Percentiles rank a stretch among this genome's conserved stretches.
phyloP scores from a whole-genome alignment of 1,140 invertebrate genomes.

The Aphelenchoides besseyi region DNA sequence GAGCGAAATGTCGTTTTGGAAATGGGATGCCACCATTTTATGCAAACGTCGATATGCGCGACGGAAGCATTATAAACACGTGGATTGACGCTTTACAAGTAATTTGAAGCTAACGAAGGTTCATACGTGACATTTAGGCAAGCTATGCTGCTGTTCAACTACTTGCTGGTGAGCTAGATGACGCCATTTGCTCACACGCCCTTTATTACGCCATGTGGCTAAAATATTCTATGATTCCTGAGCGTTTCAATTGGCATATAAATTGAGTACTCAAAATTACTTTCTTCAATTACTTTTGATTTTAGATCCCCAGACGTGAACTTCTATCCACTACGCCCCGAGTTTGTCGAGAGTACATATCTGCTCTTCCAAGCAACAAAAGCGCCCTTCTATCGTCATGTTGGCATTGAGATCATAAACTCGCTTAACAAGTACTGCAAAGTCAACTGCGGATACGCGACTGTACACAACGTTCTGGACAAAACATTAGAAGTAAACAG shows the following conservation, averaged over 20 bases:
- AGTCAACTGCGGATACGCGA: constrained; percentile 72
- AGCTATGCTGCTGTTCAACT: constrained; percentile 65
- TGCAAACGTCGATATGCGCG: constrained; percentile 73
- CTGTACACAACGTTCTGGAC: constrained; percentile 77
- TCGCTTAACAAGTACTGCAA: constrained; percentile 69
- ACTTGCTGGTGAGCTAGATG: constrained; percentile 72
- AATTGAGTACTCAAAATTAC: constrained; percentile 47
- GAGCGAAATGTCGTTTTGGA: constrained; percentile 60
- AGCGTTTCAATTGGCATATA: constrained; percentile 72
- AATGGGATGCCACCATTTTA: constrained; percentile 71
- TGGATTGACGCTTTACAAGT: constrained; percentile 74
- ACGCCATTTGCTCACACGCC: constrained; percentile 73
- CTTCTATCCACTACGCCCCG: constrained; percentile 72
- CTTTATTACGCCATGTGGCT: constrained; percentile 72
- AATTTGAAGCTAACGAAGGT: too few relatives aligned
- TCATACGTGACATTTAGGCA: constrained; percentile 28
- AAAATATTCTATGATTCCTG: constrained; percentile 70
- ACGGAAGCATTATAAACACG: constrained; percentile 69
- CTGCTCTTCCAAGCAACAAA: constrained; percentile 72
- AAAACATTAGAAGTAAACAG: constrained; percentile 87
- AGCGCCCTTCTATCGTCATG: constrained; percentile 74
- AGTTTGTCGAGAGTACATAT: constrained; percentile 73
- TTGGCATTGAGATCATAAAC: constrained; percentile 70
- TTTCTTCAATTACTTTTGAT: constrained; percentile 14
- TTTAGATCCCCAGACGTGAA: constrained; percentile 68